A percentile compares a stretch with the other conserved stretches of the same genome.
phyloP scores from a whole-genome alignment of 2,113 vertebrate genomes.

The Boleophthalmus pectinirostris region DNA sequence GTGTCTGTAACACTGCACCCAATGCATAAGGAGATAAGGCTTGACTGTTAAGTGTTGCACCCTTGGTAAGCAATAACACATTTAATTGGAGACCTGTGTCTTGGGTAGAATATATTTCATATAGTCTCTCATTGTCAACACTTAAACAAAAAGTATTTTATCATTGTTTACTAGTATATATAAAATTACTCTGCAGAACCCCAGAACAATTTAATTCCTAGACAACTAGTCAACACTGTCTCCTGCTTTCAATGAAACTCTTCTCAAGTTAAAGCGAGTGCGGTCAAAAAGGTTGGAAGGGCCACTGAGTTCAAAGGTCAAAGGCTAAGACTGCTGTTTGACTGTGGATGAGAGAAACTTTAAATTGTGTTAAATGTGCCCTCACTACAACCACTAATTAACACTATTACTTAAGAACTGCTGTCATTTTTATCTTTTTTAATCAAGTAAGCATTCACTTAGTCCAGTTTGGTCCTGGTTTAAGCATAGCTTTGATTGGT shows the following conservation, averaged over 20 bases:
- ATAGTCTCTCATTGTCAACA: no score
- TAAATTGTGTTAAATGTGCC: constrained; percentile 34
- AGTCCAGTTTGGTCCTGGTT: no score
- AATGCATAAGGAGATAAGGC: not conserved
- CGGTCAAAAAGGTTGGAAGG: constrained; percentile 17
- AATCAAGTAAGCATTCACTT: not conserved
- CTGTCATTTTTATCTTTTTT: not conserved
- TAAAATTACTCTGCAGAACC: not conserved
- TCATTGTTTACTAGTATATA: no score
- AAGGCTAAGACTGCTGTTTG: constrained; percentile 35
- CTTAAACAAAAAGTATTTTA: no score
- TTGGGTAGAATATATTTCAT: no score
- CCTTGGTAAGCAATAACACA: not conserved
- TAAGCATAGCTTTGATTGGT: no score
- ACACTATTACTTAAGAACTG: not conserved
- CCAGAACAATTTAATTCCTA: not conserved
- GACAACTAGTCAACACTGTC: not conserved
- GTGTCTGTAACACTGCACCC: not conserved
- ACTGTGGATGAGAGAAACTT: constrained; percentile 30
- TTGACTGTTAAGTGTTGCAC: not conserved
- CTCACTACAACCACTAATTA: not conserved
- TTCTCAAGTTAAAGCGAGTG: constrained; percentile 33
- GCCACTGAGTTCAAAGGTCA: constrained; percentile 60
- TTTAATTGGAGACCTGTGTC: not conserved
- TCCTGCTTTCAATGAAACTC: not conserved